Conservation (phyloP, 2,888 invertebrate genomes). For the Trachelus troglodyta region DNA sequence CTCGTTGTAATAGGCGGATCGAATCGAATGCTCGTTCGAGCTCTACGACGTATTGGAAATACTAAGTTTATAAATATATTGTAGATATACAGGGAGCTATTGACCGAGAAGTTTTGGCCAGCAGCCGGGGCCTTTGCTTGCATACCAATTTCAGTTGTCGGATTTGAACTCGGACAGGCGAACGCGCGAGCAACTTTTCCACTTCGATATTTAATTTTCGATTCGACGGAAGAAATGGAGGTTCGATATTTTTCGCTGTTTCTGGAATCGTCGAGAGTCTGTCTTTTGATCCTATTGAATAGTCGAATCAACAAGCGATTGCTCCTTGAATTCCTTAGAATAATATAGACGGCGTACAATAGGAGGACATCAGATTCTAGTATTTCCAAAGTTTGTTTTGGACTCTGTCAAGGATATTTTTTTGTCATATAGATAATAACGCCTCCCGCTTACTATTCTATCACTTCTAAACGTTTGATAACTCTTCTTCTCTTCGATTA, state of each 20-base stretch:
- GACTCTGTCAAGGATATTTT: no score
- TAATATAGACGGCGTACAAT: slow-evolving; percentile 18
- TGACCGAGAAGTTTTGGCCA: slow-evolving; percentile 50
- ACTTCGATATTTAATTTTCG: neutral
- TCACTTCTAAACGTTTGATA: neutral
- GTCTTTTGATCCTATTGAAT: no score
- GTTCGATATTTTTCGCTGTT: no score
- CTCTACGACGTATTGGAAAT: slow-evolving; percentile 41
- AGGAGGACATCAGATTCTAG: slow-evolving; percentile 39
- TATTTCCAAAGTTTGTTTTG: no score
- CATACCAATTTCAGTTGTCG: slow-evolving; percentile 56
- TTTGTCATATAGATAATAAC: no score
- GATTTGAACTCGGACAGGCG: slow-evolving; percentile 49
- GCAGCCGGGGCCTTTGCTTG: slow-evolving; percentile 38
- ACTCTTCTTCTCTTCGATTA: slow-evolving; percentile 3
- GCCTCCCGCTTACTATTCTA: neutral
- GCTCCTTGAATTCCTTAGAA: no score
- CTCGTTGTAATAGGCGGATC: slow-evolving; percentile 43
- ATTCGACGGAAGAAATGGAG: no score
- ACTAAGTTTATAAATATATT: slow-evolving; percentile 24
- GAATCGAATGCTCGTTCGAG: slow-evolving; percentile 37
- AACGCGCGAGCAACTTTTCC: neutral
- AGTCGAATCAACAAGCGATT: no score
- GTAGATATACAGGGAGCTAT: slow-evolving; percentile 38
- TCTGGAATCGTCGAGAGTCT: no score